A percentile compares a stretch with the other conserved stretches of the same genome.
These are phyloP conservation scores for Monomorium pharaonis DNA, from an alignment of 1,140 invertebrate genomes.

Conservation along the genomic window DNA sequence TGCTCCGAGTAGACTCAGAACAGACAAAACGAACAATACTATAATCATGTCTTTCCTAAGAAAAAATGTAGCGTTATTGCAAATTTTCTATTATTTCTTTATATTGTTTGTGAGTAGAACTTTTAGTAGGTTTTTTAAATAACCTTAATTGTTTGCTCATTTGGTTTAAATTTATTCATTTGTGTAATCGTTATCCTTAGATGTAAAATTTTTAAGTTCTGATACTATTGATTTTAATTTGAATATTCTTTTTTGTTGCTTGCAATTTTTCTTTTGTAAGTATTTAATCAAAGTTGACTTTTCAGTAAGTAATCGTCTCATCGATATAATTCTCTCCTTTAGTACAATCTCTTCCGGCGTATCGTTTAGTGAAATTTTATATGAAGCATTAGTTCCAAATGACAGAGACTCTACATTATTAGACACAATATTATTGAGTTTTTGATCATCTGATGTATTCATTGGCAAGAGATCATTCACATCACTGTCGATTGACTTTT, in stretches of 20 bases:
- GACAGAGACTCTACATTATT: too few relatives aligned
- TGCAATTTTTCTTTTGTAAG: conserved; percentile 3
- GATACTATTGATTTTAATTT: conserved; percentile 10
- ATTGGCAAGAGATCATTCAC: too few relatives aligned
- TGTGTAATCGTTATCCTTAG: not conserved
- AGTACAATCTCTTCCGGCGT: not conserved
- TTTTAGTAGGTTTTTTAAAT: conserved; percentile 12
- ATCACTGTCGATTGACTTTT: too few relatives aligned
- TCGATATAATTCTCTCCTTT: not conserved
- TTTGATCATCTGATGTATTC: too few relatives aligned
- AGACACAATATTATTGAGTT: too few relatives aligned
- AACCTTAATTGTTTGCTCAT: conserved; percentile 25
- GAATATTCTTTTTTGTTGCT: conserved; percentile 11
- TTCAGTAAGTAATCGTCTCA: not conserved
- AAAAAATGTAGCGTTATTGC: conserved; percentile 1
- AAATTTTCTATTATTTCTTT: not conserved
- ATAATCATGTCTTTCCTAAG: conserved; percentile 9
- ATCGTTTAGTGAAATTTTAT: not conserved
- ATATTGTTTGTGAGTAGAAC: not conserved
- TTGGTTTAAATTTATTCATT: conserved; percentile 7
- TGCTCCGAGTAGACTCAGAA: too few relatives aligned
- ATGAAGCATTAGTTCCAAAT: not conserved
- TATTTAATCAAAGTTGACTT: not conserved
- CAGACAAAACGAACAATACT: too few relatives aligned
- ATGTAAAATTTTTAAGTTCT: not conserved